phyloP scores from a whole-genome alignment of 92 coral and sea anemone genomes.

The Paramuricea clavata region DNA sequence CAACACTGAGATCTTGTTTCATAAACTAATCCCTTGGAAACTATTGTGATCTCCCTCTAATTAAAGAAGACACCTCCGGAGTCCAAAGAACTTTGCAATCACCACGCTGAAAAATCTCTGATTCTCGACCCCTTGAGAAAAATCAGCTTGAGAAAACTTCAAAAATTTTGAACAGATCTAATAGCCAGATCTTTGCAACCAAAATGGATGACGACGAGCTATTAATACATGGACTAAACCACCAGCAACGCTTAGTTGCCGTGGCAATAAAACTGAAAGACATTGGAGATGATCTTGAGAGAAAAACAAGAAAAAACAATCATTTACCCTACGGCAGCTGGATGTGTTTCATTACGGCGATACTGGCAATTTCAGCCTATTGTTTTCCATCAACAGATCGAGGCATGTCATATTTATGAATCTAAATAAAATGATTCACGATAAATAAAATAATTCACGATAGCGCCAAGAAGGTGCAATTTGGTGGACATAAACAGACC shows the following conservation, averaged over 20 bases:
- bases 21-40: neutral
- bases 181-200: no score
- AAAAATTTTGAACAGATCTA: no score
- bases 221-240: neutral
- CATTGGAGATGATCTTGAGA: neutral
- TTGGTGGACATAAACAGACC: no score
- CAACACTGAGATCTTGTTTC: neutral
- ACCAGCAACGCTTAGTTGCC: neutral
- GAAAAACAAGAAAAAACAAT: neutral
- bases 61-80: no score
- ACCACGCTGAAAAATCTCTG: no score
- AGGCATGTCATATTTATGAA: neutral
- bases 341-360: neutral
- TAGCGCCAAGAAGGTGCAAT: neutral
- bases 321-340: neutral
- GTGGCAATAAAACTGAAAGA: neutral
- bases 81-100: no score
- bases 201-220: slow-evolving; percentile 3
- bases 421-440: no score
- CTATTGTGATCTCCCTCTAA: neutral
- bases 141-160: no score
- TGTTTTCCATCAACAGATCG: neutral
- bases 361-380: slow-evolving; percentile 1
- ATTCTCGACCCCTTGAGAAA: no score
- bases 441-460: no score